Base-by-base conservation (phyloP, 2,888 invertebrate species). In the Tachystola acroxantha region DNA sequence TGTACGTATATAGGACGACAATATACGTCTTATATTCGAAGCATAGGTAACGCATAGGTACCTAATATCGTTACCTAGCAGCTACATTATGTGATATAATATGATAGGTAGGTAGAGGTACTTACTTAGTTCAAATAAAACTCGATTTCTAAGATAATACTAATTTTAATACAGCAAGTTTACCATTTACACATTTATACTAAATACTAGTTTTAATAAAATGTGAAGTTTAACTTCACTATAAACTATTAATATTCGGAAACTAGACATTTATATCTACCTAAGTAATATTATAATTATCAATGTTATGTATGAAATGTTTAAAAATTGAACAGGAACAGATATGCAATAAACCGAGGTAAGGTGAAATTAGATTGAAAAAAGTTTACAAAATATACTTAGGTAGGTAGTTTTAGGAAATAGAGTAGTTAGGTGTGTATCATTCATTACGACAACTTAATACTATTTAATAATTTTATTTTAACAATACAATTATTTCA, bases 101-200 rank as follows among this genome's bases (percentile, higher is more conserved):
- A n/a, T n/a, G n/a, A n/a, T n/a, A n/a, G n/a, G n/a, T n/a, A n/a
- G n/a, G n/a, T n/a, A n/a, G n/a, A n/a, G n/a, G n/a, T n/a, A n/a
- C n/a, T n/a, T n/a, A n/a, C n/a, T n/a, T n/a, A n/a, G n/a, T n/a
- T n/a, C n/a, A n/a, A 70, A 56, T 66, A 46, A 68, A 71, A 68
- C 53, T 48, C 49, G 28, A 55, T 53, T 57, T 58, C 51, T 64
- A 57, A 66, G 62, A 68, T 79, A 73, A 67, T 74, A 71, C 76
- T 80, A 81, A 62, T 81, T 81, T 24, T 84, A 84, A 77, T 84
- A 81, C 77, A 80, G 57, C 73, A 74, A 70, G 66, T 70, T 71
- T 64, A 77, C 66, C 62, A 79, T 74, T 73, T 78, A 78, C 70
- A 81, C 66, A 70, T 64, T n/a, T n/a, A n/a, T n/a, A 56, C 64